Base-by-base conservation (phyloP, 2,113 vertebrate species). In the Protomyctophum bolini region DNA sequence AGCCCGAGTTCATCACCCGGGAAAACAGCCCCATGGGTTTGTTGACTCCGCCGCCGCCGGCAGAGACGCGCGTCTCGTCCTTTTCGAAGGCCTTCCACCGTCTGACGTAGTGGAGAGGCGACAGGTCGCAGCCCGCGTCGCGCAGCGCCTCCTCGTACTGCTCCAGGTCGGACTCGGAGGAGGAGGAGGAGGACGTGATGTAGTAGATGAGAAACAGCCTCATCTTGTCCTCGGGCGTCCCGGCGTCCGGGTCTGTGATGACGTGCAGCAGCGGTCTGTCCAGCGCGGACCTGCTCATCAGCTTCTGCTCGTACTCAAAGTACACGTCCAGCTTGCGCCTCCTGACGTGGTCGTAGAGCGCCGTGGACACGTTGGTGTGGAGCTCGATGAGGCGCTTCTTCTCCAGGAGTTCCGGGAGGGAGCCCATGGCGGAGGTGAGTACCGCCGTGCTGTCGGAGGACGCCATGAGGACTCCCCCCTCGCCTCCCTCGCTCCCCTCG, bases 341-440 rank as follows among this genome's bases (percentile, higher is more conserved):
- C 94, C 96, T 96, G 92, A 96, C 96, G 83, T 96, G 95, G 83
- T 96, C 95, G 89, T 96, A 87, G 86, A 96, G 93, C 0, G 95
- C 95, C 72, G 95, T 96, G 72, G 95, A 95, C 79, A 96, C 95
- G 74, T 96, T 96, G 66, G 95, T 96, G 80, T 96, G 95, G 73
- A 96, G 94, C 92, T 96, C 95, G 79, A 96, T 96, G 66, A 96
- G 92, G 69, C 95, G 94, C 86, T 96, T 96, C 90, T 96, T 96
- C 84, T 96, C 95, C 77, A 96, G 88, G 75, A 96, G 93, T 81
- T 96, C 95, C 85, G 95, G 95, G 83, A 96, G 93, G 88, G 95
- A 96, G 90, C 95, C 96, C 80, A 62, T 63, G 60, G 95, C 95
- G 73, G 95, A 96, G 2, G 95, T 96, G 60, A 96, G 91, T 83